phyloP scores from a whole-genome alignment of 2,113 vertebrate genomes.

The Ictalurus punctatus region DNA sequence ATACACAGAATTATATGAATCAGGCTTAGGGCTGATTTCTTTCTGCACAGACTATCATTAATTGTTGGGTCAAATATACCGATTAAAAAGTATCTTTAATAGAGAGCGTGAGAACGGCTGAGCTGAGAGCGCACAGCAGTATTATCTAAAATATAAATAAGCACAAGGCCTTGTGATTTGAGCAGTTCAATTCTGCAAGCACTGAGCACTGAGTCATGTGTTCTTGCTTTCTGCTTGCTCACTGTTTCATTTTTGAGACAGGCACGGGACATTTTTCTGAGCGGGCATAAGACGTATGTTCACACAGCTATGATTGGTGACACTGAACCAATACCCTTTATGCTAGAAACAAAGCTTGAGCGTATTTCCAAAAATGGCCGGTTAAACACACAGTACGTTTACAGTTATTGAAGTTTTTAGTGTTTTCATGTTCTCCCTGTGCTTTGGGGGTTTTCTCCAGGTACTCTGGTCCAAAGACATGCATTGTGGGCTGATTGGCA shows the following conservation, averaged over 20 bases:
- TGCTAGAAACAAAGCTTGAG: background rate
- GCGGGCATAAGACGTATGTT: background rate
- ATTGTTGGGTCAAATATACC: background rate
- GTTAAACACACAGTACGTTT: background rate
- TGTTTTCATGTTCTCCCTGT: too few relatives aligned
- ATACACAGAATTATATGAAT: background rate
- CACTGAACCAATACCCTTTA: background rate
- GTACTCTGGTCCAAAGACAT: too few relatives aligned
- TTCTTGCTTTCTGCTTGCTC: background rate
- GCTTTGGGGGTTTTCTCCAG: too few relatives aligned
- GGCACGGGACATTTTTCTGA: background rate
- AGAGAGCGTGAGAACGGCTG: too few relatives aligned
- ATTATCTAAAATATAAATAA: background rate
- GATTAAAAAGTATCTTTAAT: background rate
- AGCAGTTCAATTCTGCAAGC: background rate
- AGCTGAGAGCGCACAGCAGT: background rate
- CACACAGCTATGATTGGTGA: background rate
- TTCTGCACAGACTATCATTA: background rate
- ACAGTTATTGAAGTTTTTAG: background rate
- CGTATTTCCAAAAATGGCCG: background rate
- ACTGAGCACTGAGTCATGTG: background rate
- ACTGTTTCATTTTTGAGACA: background rate
- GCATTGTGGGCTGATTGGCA: too few relatives aligned
- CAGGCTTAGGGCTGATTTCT: background rate
- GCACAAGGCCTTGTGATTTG: background rate